These are phyloP conservation scores for Sterna hirundo DNA, from an alignment of 2,113 vertebrate species.

Conservation along the genomic window DNA sequence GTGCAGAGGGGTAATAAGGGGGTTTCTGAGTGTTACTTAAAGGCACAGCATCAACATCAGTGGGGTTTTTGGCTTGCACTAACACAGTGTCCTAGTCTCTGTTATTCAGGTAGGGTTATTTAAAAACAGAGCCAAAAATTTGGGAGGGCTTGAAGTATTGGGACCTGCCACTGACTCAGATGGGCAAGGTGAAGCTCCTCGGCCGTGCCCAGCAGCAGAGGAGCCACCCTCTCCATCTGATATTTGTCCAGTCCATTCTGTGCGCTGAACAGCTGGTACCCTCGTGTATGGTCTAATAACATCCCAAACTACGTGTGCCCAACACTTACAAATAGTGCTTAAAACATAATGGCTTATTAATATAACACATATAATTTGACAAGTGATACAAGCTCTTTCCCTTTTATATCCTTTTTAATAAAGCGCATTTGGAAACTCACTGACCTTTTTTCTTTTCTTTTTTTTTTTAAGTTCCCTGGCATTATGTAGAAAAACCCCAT, in stretches of 20 bases:
- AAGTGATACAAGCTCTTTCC: neutral
- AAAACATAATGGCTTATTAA: neutral
- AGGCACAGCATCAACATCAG: neutral
- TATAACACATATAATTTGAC: neutral
- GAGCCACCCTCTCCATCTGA: neutral
- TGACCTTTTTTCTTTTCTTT: neutral
- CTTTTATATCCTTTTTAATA: conserved; percentile 7
- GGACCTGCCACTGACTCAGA: neutral
- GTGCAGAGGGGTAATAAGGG: conserved; percentile 39
- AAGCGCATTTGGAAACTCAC: neutral
- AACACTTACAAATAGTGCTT: neutral
- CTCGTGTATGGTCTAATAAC: rapidly evolving
- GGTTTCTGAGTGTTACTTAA: conserved; percentile 38
- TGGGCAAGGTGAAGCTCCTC: neutral
- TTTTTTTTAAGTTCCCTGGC: neutral
- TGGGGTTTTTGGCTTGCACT: neutral
- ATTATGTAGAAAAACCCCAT: conserved; percentile 16
- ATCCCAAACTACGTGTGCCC: neutral
- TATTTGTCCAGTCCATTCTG: neutral
- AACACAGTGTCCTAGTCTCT: neutral
- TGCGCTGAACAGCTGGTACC: neutral
- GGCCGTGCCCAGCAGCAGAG: neutral
- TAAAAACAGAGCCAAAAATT: neutral
- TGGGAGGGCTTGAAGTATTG: neutral
- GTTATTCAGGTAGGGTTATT: neutral